These are phyloP conservation scores for Sphenopsis melanotis DNA, from an alignment of 2,797 vertebrate species.

Conservation along the genomic window DNA sequence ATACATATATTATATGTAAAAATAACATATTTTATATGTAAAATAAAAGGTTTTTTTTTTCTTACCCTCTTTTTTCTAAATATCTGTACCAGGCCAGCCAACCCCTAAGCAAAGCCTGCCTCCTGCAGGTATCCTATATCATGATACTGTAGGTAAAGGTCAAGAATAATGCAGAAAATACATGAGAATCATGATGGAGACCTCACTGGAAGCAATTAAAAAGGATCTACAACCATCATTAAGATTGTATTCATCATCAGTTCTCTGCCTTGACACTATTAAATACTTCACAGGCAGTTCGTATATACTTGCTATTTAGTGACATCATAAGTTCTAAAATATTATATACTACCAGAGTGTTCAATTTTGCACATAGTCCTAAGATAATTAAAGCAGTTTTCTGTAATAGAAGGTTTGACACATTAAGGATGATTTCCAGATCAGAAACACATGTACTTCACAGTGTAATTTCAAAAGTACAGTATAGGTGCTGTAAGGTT, in stretches of 20 bases:
- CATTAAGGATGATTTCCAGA: not conserved
- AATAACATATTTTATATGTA: not conserved
- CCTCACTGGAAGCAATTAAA: not conserved
- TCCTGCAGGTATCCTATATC: not conserved
- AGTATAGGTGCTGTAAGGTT: not conserved
- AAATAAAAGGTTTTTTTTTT: not conserved
- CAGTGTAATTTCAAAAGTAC: not conserved
- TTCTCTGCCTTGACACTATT: not conserved
- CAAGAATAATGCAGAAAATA: not conserved
- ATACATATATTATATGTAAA: not conserved
- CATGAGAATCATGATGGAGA: not conserved
- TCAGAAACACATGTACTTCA: not conserved
- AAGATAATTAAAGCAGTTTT: constrained; percentile 22
- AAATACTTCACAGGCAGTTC: constrained; percentile 10
- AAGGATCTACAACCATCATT: constrained; percentile 36
- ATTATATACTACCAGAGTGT: not conserved
- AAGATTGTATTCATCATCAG: constrained; percentile 2
- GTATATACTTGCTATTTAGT: not conserved
- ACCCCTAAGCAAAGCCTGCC: not conserved
- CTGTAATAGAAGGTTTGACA: not conserved
- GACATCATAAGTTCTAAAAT: constrained; percentile 19
- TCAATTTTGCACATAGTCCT: not conserved
- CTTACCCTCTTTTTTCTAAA: not conserved
- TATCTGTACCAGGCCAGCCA: not conserved
- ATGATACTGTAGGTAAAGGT: not conserved